phyloP scores from a whole-genome alignment of 1,140 invertebrate genomes.

The Drosophila bocqueti region DNA sequence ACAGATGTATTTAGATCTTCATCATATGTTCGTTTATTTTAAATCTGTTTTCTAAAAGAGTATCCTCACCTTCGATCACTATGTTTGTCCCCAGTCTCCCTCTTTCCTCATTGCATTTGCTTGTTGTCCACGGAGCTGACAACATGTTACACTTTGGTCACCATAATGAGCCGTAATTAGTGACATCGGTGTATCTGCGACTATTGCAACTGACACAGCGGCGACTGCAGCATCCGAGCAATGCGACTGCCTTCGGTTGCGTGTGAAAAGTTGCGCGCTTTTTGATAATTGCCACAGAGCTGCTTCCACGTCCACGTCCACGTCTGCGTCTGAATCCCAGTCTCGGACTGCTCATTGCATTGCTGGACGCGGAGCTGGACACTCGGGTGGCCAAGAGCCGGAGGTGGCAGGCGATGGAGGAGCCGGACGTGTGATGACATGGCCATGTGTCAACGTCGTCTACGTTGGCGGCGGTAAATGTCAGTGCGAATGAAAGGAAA shows the following conservation, averaged over 20 bases:
- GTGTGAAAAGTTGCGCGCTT: slow-evolving; percentile 81
- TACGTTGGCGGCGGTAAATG: slow-evolving; percentile 56
- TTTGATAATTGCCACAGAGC: slow-evolving; percentile 74
- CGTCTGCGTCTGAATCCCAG: slow-evolving; percentile 22
- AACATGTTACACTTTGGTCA: slow-evolving; percentile 84
- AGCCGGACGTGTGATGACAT: slow-evolving; percentile 49
- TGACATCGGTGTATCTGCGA: slow-evolving; percentile 62
- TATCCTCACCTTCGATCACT: slow-evolving; percentile 1
- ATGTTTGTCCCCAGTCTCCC: too few relatives aligned
- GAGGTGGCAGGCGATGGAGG: slow-evolving; percentile 8
- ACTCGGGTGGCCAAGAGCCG: slow-evolving; percentile 7
- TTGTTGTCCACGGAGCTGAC: slow-evolving; percentile 72
- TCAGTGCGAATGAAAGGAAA: slow-evolving; percentile 79
- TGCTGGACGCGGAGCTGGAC: slow-evolving; percentile 8
- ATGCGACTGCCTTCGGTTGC: slow-evolving; percentile 47
- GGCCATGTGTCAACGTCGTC: slow-evolving; percentile 76
- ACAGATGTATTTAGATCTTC: neutral
- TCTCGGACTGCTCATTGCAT: neutral
- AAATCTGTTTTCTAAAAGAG: neutral
- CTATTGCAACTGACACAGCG: slow-evolving; percentile 49
- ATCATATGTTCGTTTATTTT: neutral
- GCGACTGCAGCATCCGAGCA: slow-evolving; percentile 34
- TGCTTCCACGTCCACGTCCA: slow-evolving; percentile 21
- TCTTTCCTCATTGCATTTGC: slow-evolving; percentile 22
- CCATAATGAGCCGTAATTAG: slow-evolving; percentile 83